A percentile compares a stretch with the other conserved stretches of the same genome.
Conservation (phyloP, 2,888 invertebrate genomes). For the Boloria euphrosyne region DNA sequence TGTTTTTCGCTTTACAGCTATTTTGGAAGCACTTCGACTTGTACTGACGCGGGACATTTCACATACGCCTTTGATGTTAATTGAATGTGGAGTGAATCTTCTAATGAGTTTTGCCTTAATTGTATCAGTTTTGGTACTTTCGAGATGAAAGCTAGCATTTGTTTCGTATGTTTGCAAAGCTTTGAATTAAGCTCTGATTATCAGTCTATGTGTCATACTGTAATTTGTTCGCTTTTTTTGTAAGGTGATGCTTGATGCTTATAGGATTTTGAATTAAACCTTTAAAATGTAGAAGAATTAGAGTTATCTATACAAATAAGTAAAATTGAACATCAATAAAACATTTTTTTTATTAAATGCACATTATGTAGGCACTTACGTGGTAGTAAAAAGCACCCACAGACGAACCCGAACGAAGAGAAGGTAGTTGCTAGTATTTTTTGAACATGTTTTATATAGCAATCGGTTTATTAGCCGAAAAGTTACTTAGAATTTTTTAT, state of each 20-base stretch:
- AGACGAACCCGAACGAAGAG: too few relatives aligned
- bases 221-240: background rate
- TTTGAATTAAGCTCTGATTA: constrained; percentile 9
- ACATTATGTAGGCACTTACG: too few relatives aligned
- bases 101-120: constrained; percentile 44
- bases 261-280: too few relatives aligned
- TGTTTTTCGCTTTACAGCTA: constrained; percentile 30
- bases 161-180: background rate
- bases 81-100: constrained; percentile 51
- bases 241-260: background rate
- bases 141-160: constrained; percentile 18
- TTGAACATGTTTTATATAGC: too few relatives aligned
- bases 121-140: constrained; percentile 20
- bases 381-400: too few relatives aligned
- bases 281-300: too few relatives aligned
- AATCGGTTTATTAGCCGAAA: too few relatives aligned
- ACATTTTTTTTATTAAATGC: too few relatives aligned
- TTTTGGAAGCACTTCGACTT: constrained; percentile 40
- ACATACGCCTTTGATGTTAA: constrained; percentile 63
- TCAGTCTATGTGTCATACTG: background rate
- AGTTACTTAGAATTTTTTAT: too few relatives aligned
- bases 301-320: too few relatives aligned
- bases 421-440: too few relatives aligned
- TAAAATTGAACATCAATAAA: too few relatives aligned
- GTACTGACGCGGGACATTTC: constrained; percentile 58